Evolutionary conservation across 2,888 invertebrate species (phyloP), one percentile per base, ranked within the genome.

Genomic region (Conistra vaccinii): DNA sequence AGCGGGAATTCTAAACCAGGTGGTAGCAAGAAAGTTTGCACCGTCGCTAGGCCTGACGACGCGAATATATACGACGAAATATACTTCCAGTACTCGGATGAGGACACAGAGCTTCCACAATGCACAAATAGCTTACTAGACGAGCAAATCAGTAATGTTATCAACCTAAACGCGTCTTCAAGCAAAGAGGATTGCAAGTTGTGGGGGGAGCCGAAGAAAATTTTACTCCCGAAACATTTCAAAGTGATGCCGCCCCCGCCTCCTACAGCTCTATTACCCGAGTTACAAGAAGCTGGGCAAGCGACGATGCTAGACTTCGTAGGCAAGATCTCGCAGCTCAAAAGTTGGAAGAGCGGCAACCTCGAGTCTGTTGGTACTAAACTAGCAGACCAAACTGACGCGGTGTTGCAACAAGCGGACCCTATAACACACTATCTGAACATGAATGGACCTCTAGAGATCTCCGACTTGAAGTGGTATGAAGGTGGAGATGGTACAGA

Each of bases 31-130:
- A 96, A 96, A 85, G 94, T 95, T 0, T 94, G 95, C 83, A 91
- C 95, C 0, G 93, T 96, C 4, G 88, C 95, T 29, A 87, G 96
- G 79, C 91, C 95, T 5, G 92, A 94, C 80, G 92, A 95, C 89
- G 90, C 94, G 20, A 92, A 95, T 83, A 93, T 96, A 81, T 95
- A 95, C 84, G 96, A 96, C 87, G 96, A 96, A 78, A 95, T 96
- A 80, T 96, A 95, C 89, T 96, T 97, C 85, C 97, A 97, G 90
- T 97, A 97, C 84, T 97, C 97, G 78, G 97, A 97, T 85, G 97
- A 97, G 71, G 97, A 97, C 78, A 97, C 97, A 0, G 96, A 96
- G 78, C 95, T 97, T 73, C 96, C 97, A 5, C 96, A 96, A 76
- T 95, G 96, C 90, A 93, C 96, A 77, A 95, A 93, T 83, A 94